Evolutionary conservation across 2,113 vertebrate genomes (phyloP).

Genomic region (Tupaia chinensis): DNA sequence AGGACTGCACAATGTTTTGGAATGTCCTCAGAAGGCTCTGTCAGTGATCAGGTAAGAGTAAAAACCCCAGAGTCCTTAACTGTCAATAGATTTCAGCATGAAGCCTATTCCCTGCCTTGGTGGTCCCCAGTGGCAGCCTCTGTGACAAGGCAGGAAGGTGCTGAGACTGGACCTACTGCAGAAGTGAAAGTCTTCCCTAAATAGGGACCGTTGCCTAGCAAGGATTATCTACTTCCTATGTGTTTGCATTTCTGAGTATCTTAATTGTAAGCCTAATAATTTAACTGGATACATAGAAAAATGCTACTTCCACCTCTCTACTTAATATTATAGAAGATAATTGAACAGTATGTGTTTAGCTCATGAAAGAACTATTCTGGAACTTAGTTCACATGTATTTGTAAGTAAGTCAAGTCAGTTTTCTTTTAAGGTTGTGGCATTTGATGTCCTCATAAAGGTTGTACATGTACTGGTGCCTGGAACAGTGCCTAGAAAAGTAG

Average conservation of each 20-base stretch:
- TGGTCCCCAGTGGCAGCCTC: neutral
- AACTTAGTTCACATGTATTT: neutral
- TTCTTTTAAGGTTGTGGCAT: neutral
- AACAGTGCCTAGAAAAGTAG: neutral
- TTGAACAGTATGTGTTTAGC: neutral
- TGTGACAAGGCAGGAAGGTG: neutral
- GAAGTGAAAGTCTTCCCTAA: neutral
- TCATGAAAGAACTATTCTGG: neutral
- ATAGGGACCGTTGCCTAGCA: neutral
- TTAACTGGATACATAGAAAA: neutral
- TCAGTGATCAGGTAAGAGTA: too few relatives aligned
- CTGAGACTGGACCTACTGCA: neutral
- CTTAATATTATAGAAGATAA: neutral
- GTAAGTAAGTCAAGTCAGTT: neutral
- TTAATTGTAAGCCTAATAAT: neutral
- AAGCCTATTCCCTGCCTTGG: neutral
- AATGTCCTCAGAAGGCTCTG: too few relatives aligned
- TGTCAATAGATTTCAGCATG: neutral
- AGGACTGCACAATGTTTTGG: too few relatives aligned
- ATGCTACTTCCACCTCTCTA: neutral
- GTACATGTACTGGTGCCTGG: neutral
- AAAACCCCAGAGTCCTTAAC: too few relatives aligned
- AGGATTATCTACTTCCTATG: neutral
- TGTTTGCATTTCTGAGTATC: neutral
- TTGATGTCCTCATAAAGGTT: neutral